Percentiles rank a stretch among this genome's conserved stretches.
Conservation (phyloP, 2,113 vertebrate species). For the Lamprotornis superbus region DNA sequence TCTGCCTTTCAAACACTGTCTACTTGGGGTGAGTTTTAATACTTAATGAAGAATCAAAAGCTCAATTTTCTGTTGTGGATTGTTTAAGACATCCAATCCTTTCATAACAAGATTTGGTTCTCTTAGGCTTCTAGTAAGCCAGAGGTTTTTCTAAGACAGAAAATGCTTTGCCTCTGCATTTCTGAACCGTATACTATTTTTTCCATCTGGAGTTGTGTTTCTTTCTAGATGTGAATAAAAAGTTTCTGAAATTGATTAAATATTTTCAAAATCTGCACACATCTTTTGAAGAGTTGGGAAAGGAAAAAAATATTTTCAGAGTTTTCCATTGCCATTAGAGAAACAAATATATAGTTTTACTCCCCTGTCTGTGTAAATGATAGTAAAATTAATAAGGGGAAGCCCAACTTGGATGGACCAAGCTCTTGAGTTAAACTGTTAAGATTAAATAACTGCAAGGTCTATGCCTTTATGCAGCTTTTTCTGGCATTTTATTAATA, state of each 20-base stretch:
- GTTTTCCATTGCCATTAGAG: accelerated
- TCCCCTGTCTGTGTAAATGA: neutral
- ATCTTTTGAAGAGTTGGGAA: neutral
- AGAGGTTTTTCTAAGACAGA: neutral
- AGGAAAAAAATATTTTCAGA: neutral
- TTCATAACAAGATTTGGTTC: neutral
- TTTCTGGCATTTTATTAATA: neutral
- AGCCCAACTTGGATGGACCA: neutral
- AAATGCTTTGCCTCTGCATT: neutral
- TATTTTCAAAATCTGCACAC: neutral
- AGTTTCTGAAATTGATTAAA: neutral
- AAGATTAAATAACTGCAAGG: neutral
- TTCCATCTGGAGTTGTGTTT: neutral
- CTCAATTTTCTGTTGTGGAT: neutral
- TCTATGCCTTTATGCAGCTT: neutral
- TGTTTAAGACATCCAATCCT: neutral
- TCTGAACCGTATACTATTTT: neutral
- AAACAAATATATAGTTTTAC: neutral
- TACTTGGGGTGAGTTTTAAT: neutral
- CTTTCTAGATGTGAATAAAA: neutral
- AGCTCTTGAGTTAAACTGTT: neutral
- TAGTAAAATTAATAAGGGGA: neutral
- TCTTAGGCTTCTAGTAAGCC: neutral
- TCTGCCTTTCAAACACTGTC: neutral
- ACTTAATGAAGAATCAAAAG: neutral